Base-by-base conservation (phyloP, 2,888 invertebrate species). In the Meteorus cinctellus region DNA sequence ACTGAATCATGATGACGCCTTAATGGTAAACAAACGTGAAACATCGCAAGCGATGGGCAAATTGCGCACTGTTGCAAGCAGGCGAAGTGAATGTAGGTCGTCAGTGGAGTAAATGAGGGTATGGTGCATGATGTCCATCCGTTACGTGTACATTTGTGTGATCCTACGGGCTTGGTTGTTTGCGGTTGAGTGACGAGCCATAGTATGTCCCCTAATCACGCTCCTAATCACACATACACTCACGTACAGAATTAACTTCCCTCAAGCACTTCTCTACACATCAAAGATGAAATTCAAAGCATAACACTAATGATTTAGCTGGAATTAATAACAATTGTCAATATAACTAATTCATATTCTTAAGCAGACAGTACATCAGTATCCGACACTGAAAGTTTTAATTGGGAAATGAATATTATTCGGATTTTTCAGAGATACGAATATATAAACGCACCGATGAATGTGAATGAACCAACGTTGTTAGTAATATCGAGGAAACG, bases 141-240 rank as follows among this genome's bases (percentile, higher is more conserved):
- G 67, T 75, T 41, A 59, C 59, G 60, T 31, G 67, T 60, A 27
- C 62, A 66, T 51, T 72, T 59, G 63, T 68, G 72, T 68, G 72
- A 67, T 45, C 68, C 68, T 60, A 60, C 55, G 45, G 68, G 62
- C 55, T 72, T 74, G 76, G 71, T 79, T 80, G 79, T 81, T 81
- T 79, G 80, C 67, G 80, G 78, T 70, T 69, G 60, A 65, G 70
- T 75, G 78, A 78, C 69, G 74, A 79, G 74, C 75, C 76, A 75
- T 75, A 75, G 72, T 78, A 77, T 70, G 77, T 77, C 75, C 74
- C 78, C 41, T 81, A 81, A 81, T 81, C 81, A 79, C 72, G 78
- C 79, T 81, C 78, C 81, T 81, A 81, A 81, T 81, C 79, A 81
- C 79, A 55, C 55, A 19, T 55, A 19, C 19, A 77, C 76, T 77